These are phyloP conservation scores for Temnothorax unifasciatus DNA, from an alignment of 2,888 invertebrate genomes.

Conservation along the genomic window DNA sequence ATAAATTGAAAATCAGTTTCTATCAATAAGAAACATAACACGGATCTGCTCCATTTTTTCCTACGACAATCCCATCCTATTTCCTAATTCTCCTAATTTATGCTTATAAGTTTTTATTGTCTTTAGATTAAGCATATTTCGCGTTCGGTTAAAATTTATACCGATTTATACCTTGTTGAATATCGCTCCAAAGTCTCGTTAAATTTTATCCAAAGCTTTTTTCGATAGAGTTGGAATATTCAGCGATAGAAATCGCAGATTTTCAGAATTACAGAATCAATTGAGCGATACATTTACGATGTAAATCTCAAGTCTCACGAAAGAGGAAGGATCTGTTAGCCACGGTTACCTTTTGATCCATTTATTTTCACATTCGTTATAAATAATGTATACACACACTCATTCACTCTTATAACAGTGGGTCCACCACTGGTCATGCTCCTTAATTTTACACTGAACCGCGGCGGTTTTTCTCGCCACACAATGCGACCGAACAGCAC, in stretches of 20 bases:
- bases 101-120: not conserved
- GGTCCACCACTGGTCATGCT: conserved; percentile 82
- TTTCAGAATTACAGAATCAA: not conserved
- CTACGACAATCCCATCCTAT: not conserved
- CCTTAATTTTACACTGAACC: conserved; percentile 74
- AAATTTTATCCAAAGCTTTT: conserved; percentile 1
- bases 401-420: conserved; percentile 84
- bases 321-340: not conserved
- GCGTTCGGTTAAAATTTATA: not conserved
- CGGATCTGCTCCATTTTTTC: conserved; percentile 23
- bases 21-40: conserved; percentile 45
- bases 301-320: not conserved
- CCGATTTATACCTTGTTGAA: not conserved
- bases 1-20: conserved; percentile 63
- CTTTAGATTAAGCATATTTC: conserved; percentile 10
- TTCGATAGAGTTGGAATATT: not conserved
- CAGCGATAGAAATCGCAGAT: not conserved
- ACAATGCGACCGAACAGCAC: conserved; percentile 59
- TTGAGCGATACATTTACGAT: not conserved
- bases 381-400: conserved; percentile 84
- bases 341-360: conserved; percentile 49
- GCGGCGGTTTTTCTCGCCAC: conserved; percentile 59
- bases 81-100: conserved; percentile 6
- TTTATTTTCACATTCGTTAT: conserved; percentile 80
- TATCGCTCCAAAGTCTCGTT: not conserved